Conservation (phyloP, 2,113 vertebrate species). For the Montifringilla adamsi region DNA sequence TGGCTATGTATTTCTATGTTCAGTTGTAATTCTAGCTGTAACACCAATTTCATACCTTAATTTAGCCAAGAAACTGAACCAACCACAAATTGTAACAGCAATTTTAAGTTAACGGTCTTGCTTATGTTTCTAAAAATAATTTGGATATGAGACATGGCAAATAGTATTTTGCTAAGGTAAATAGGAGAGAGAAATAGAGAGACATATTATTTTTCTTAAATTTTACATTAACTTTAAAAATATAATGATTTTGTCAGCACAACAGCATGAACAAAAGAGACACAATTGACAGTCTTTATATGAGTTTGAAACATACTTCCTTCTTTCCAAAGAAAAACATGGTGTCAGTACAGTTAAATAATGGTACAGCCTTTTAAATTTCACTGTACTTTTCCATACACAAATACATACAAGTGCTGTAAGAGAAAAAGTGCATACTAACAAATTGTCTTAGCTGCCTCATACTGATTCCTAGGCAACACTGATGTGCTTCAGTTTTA, state of each 20-base stretch:
- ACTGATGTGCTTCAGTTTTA: slow-evolving; percentile 33
- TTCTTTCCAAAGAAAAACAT: background rate
- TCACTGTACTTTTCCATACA: background rate
- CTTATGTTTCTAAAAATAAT: background rate
- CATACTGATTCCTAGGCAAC: slow-evolving; percentile 39
- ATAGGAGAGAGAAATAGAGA: background rate
- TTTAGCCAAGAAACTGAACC: background rate
- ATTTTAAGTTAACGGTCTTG: background rate
- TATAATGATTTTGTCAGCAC: background rate
- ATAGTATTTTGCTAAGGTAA: background rate
- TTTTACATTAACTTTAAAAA: background rate
- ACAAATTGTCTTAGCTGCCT: slow-evolving; percentile 20
- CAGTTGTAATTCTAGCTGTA: background rate
- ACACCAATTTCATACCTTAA: background rate
- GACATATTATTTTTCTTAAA: background rate
- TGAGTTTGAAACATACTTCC: background rate
- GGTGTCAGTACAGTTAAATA: background rate
- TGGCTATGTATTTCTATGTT: background rate
- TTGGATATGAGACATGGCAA: background rate
- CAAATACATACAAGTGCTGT: background rate
- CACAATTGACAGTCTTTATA: background rate
- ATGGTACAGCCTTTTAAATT: background rate
- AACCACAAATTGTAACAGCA: background rate
- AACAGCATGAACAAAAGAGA: background rate
- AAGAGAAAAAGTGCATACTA: background rate